Percentiles rank a stretch among this genome's conserved stretches.
Evolutionary conservation across 2,888 invertebrate species (phyloP).

Genomic region (Lasioglossum malachurum): DNA sequence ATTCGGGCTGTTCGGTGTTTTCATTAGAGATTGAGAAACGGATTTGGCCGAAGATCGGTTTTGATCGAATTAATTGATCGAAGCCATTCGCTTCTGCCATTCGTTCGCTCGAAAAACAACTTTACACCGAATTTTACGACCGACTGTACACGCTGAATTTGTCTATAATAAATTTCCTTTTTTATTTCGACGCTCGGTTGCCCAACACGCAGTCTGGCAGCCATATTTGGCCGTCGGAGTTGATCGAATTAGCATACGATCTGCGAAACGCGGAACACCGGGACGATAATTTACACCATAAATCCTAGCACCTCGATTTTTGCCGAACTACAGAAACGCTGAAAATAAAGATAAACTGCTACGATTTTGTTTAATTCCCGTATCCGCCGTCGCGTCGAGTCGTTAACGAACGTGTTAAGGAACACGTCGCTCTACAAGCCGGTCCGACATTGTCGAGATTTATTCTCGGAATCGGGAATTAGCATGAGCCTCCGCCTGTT

Average conservation of each 20-base stretch:
- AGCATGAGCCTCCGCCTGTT: neutral
- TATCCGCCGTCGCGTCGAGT: neutral
- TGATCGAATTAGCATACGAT: slow-evolving; percentile 6
- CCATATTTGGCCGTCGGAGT: neutral
- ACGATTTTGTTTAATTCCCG: neutral
- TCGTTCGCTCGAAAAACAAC: neutral
- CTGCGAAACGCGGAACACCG: neutral
- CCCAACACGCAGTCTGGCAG: neutral
- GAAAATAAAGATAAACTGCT: neutral
- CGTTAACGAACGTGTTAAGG: neutral
- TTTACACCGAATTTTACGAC: neutral
- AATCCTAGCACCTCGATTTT: neutral
- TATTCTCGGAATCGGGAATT: slow-evolving; percentile 11
- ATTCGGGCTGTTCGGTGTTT: no score
- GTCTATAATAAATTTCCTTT: neutral
- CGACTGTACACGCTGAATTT: neutral
- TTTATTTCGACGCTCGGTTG: neutral
- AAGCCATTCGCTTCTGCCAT: neutral
- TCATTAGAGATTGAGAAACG: no score
- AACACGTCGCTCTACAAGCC: neutral
- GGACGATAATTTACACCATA: neutral
- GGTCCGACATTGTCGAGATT: neutral
- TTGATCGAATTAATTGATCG: no score
- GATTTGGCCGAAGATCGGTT: no score
- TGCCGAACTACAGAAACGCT: neutral